These are phyloP conservation scores for Pandemis corylana DNA, from an alignment of 2,888 invertebrate species.

Conservation along the genomic window DNA sequence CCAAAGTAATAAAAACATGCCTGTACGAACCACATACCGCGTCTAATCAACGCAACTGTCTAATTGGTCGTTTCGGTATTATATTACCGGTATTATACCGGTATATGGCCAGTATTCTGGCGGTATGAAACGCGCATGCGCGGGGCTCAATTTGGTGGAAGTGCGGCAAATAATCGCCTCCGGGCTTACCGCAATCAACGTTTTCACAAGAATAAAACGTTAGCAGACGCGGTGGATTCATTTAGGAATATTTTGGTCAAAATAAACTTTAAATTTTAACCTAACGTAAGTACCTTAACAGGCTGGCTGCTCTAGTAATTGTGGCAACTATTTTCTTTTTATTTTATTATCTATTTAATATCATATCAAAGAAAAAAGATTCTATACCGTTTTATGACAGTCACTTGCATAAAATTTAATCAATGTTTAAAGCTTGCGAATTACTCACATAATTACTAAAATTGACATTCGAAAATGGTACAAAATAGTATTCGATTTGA, in stretches of 20 bases:
- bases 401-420: too few relatives aligned
- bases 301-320: too few relatives aligned
- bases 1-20: constrained; percentile 8
- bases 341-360: too few relatives aligned
- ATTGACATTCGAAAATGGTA: too few relatives aligned
- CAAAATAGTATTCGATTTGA: too few relatives aligned
- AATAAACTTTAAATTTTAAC: background rate
- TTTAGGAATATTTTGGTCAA: background rate
- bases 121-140: constrained; percentile 58
- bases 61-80: constrained; percentile 55
- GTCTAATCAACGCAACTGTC: constrained; percentile 45
- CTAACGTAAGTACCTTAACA: background rate
- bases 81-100: constrained; percentile 52
- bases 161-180: constrained; percentile 79
- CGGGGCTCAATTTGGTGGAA: constrained; percentile 79
- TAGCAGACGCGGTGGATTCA: constrained; percentile 15
- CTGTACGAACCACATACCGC: background rate
- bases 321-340: too few relatives aligned
- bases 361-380: too few relatives aligned
- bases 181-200: constrained; percentile 68
- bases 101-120: constrained; percentile 55
- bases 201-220: constrained; percentile 50
- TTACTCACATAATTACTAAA: too few relatives aligned
- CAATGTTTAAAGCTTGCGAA: too few relatives aligned
- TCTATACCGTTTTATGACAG: too few relatives aligned